phyloP scores from a whole-genome alignment of 2,888 invertebrate species.

The Zaprionus lineosus region DNA sequence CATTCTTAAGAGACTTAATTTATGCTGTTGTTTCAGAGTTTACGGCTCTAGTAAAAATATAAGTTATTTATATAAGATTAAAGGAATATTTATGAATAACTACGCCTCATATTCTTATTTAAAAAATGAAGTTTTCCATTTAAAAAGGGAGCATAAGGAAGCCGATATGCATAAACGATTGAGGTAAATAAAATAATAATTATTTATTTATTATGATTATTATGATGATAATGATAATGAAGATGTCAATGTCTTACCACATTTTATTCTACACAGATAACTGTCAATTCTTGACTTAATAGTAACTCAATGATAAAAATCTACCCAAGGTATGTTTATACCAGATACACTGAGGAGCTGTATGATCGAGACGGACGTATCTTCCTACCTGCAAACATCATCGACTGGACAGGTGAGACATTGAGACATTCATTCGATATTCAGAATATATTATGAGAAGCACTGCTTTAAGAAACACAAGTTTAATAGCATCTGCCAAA shows the following conservation, averaged over 20 bases:
- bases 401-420: conserved; percentile 95
- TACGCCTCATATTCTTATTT: too few species aligned
- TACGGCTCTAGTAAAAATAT: conserved; percentile 9
- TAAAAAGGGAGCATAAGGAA: background rate
- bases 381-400: conserved; percentile 96
- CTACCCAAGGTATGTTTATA: conserved; percentile 89
- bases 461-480: too few species aligned
- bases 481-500: too few species aligned
- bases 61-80: background rate
- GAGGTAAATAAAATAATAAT: conserved; percentile 19
- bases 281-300: conserved; percentile 27
- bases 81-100: too few species aligned
- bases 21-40: conserved; percentile 11
- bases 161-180: conserved; percentile 1
- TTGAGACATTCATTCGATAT: background rate
- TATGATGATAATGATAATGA: too few species aligned
- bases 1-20: background rate
- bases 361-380: conserved; percentile 97
- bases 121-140: background rate
- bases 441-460: background rate
- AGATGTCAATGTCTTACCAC: too few species aligned
- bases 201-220: too few species aligned
- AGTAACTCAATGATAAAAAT: conserved; percentile 49
- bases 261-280: conserved; percentile 5
- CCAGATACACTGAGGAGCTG: conserved; percentile 96